Percentiles rank a stretch among this genome's conserved stretches.
phyloP scores from a whole-genome alignment of 2,888 invertebrate genomes.

The Spodoptera littoralis region DNA sequence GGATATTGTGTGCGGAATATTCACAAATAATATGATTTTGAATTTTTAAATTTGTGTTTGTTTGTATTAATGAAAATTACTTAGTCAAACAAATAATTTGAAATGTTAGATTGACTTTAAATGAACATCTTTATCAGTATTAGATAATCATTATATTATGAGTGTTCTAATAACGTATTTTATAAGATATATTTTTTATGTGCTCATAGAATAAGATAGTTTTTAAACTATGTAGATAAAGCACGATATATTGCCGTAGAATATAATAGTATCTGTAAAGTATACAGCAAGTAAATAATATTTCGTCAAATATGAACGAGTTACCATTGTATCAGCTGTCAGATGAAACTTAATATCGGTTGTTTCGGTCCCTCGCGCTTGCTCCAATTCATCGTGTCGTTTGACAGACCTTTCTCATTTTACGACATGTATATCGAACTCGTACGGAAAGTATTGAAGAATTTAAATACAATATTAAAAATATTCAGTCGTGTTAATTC shows the following conservation, averaged over 20 bases:
- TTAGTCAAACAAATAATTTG: too few relatives aligned
- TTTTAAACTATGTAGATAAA: background rate
- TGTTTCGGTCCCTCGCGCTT: conserved; percentile 84
- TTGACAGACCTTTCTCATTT: conserved; percentile 87
- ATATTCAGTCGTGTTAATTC: too few relatives aligned
- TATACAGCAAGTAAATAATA: conserved; percentile 70
- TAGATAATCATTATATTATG: too few relatives aligned
- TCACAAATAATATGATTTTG: background rate
- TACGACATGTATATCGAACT: conserved; percentile 68
- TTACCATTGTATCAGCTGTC: conserved; percentile 82
- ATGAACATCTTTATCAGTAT: too few relatives aligned
- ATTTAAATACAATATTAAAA: too few relatives aligned
- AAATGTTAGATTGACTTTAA: too few relatives aligned
- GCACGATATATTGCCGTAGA: conserved; percentile 2
- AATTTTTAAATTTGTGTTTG: too few relatives aligned
- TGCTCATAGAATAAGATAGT: too few relatives aligned
- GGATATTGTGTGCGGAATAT: background rate
- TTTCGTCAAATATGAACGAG: conserved; percentile 76
- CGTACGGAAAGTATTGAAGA: conserved; percentile 50
- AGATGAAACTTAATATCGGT: conserved; percentile 78
- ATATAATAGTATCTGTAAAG: conserved; percentile 48
- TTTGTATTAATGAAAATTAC: too few relatives aligned
- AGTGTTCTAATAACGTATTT: too few relatives aligned
- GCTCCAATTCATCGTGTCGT: conserved; percentile 85
- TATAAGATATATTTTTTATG: too few relatives aligned